A percentile compares a stretch with the other conserved stretches of the same genome.
Conservation (phyloP, 2,888 invertebrate species). For the Plebejus anna region DNA sequence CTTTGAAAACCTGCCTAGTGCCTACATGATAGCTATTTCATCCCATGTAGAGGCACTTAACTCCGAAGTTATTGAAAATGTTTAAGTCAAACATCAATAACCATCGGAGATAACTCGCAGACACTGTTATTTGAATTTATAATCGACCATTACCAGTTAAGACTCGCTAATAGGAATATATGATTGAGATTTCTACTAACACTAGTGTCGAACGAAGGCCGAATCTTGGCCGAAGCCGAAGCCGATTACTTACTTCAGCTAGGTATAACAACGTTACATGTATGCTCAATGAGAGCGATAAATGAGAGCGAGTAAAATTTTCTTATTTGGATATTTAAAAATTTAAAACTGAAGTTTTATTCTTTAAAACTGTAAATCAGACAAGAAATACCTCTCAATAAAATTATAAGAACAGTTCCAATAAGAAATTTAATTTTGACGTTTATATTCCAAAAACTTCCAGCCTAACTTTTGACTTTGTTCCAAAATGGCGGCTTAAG, state of each 20-base stretch:
- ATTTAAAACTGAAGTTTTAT: no score
- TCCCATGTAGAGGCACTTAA: not conserved
- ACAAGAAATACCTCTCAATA: no score
- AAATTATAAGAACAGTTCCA: no score
- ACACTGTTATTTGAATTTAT: constrained; percentile 27
- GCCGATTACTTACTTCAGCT: not conserved
- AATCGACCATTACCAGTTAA: constrained; percentile 28
- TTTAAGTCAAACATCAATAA: constrained; percentile 33
- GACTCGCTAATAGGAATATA: constrained; percentile 31
- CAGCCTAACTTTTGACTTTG: not conserved
- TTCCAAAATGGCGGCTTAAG: not conserved
- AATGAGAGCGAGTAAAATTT: not conserved
- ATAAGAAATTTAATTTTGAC: not conserved
- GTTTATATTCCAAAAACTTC: not conserved
- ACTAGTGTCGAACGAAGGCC: not conserved
- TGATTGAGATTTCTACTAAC: constrained; percentile 34
- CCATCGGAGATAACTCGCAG: constrained; percentile 29
- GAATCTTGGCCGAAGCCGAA: not conserved
- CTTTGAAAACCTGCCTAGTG: not conserved
- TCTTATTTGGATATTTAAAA: no score
- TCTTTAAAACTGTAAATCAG: no score
- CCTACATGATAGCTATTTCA: not conserved
- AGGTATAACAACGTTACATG: not conserved
- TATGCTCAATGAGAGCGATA: not conserved
- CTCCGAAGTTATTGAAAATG: constrained; percentile 30